Base-by-base conservation (phyloP, 2,888 invertebrate species). In the Halictus quadricinctus region DNA sequence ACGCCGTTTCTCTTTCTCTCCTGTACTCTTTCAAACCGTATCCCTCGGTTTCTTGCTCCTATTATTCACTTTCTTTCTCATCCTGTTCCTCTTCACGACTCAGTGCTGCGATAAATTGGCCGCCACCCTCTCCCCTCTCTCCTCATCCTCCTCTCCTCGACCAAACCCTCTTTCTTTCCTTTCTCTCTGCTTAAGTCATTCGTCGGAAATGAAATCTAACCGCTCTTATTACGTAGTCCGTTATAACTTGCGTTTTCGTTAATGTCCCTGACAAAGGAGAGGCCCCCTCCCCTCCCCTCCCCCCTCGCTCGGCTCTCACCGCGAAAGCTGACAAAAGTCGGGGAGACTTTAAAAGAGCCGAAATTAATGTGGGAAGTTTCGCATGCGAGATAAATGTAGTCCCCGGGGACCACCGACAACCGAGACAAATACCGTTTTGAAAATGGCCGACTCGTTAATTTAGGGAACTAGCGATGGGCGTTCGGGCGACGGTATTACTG, bases 161-260 rank as follows among this genome's bases (percentile, higher is more conserved):
- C 41, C 12, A 36, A 21, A 13, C n/a, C 70, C 70, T 46, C 48
- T 76, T 46, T 74, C 74, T 58, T 60, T 79, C 75, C 76, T 81
- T 84, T 84, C 81, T 66, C 80, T 74, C 54, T 72, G 58, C 46
- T 85, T 70, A 73, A 80, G 83, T 83, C 75, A 72, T 69, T 75
- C 80, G 73, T 74, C 81, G 81, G 83, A 84, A 85, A 82, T 78
- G 81, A 77, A 83, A 83, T 79, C 79, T 85, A 80, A 84, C 79
- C 81, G 87, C 75, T 72, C 87, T 90, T 90, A 88, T 87, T 90
- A 84, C 87, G 64, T 76, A 54, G 60, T 90, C 88, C 69, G 78
- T 90, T 89, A 87, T 86, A 89, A 88, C 90, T 87, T 81, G 84
- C 85, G 76, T 88, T 88, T 90, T 89, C 90, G 85, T 88, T 87